phyloP scores from a whole-genome alignment of 2,797 vertebrate genomes.

The Crotalus adamanteus region DNA sequence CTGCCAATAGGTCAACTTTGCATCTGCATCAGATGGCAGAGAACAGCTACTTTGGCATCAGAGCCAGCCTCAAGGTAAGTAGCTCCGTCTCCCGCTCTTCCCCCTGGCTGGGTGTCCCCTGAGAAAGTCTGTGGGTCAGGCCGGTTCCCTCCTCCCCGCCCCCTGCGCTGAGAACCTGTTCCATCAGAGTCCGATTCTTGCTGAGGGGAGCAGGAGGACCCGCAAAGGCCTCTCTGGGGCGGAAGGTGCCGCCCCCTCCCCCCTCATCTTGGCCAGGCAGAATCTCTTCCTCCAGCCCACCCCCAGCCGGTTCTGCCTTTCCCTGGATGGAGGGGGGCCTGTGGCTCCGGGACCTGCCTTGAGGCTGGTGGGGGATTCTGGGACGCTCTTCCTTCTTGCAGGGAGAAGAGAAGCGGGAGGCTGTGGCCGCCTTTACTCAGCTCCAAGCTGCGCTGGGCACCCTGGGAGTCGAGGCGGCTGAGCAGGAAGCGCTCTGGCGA shows the following conservation, averaged over 20 bases:
- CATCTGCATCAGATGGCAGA: slow-evolving; percentile 84
- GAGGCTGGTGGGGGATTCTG: not conserved
- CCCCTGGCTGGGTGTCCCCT: not conserved
- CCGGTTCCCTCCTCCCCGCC: not conserved
- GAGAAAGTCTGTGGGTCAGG: not conserved
- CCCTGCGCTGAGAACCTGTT: no score
- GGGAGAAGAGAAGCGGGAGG: slow-evolving; percentile 91
- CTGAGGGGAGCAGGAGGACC: not conserved
- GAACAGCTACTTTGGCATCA: slow-evolving; percentile 83
- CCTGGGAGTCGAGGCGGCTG: slow-evolving; percentile 75
- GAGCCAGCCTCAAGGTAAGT: slow-evolving; percentile 79
- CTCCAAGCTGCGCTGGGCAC: slow-evolving; percentile 85
- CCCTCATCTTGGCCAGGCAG: not conserved
- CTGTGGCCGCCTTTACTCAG: slow-evolving; percentile 77
- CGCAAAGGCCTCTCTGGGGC: not conserved
- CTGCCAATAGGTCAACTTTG: slow-evolving; percentile 72
- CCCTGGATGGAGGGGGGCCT: not conserved
- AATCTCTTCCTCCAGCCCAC: not conserved
- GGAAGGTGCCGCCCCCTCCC: not conserved
- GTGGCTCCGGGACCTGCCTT: not conserved
- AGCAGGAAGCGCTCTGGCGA: slow-evolving; percentile 87
- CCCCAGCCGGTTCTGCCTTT: not conserved
- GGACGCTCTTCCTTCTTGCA: slow-evolving; percentile 49
- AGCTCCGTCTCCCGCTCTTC: not conserved
- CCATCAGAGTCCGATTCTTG: not conserved